phyloP scores from a whole-genome alignment of 2,888 invertebrate species.

The Orthosia incerta region DNA sequence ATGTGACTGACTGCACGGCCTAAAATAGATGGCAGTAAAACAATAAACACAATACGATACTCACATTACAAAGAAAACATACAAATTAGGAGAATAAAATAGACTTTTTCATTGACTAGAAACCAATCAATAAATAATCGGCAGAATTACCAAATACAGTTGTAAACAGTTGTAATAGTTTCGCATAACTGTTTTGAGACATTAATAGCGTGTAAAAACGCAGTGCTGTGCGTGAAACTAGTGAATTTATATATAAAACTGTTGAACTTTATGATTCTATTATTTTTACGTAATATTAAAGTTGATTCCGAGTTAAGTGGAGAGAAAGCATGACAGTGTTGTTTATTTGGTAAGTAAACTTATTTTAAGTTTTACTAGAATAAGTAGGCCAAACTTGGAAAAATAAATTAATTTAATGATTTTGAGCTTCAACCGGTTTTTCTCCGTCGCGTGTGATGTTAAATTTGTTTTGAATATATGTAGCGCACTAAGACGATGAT shows the following conservation, averaged over 20 bases:
- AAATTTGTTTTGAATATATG: constrained; percentile 15
- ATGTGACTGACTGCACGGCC: constrained; percentile 75
- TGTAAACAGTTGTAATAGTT: constrained; percentile 56
- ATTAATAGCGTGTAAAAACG: constrained; percentile 40
- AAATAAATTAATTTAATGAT: constrained; percentile 1
- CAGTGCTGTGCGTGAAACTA: constrained; percentile 48
- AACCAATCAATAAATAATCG: constrained; percentile 61
- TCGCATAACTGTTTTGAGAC: constrained; percentile 59
- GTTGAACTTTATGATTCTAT: constrained; percentile 15
- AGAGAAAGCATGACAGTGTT: constrained; percentile 58
- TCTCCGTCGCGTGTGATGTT: background rate
- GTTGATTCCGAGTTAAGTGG: constrained; percentile 14
- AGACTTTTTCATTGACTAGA: constrained; percentile 40
- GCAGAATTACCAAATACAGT: constrained; percentile 40
- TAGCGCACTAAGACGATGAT: background rate
- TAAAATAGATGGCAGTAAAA: constrained; percentile 62
- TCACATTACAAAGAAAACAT: constrained; percentile 25
- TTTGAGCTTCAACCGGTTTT: constrained; percentile 20
- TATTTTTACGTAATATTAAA: constrained; percentile 66
- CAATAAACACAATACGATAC: constrained; percentile 52
- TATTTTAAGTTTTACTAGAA: constrained; percentile 36
- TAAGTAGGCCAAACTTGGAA: constrained; percentile 41
- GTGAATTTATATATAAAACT: constrained; percentile 43
- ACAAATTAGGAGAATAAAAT: constrained; percentile 32
- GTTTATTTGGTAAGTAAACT: constrained; percentile 66